These are phyloP conservation scores for Hydrozoanthus gracilis DNA, from an alignment of 92 coral and sea anemone genomes.

Conservation along the genomic window DNA sequence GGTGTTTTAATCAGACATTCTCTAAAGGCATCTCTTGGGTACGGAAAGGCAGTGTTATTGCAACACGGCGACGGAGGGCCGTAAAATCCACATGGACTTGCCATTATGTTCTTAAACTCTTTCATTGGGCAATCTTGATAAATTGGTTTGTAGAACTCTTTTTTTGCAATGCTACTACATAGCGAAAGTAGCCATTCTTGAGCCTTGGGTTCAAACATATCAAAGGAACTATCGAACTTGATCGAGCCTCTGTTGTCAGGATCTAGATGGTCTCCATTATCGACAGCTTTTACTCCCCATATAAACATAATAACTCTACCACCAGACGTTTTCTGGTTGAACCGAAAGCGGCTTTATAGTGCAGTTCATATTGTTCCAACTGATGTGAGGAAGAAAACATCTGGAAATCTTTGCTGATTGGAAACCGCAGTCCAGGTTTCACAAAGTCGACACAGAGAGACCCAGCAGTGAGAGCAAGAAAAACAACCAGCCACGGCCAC, in stretches of 20 bases:
- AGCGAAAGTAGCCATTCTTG: constrained; percentile 76
- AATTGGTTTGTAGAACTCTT: constrained; percentile 55
- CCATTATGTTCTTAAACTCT: background rate
- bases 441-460: constrained; percentile 78
- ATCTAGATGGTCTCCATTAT: constrained; percentile 85
- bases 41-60: constrained; percentile 67
- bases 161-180: constrained; percentile 62
- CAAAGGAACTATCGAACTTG: constrained; percentile 73
- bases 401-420: constrained; percentile 82
- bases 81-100: background rate
- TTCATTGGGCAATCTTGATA: constrained; percentile 57
- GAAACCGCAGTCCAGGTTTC: constrained; percentile 74
- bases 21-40: constrained; percentile 46
- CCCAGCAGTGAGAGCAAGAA: constrained; percentile 79
- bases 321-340: constrained; percentile 23
- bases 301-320: constrained; percentile 51
- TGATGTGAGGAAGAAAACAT: constrained; percentile 79
- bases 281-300: constrained; percentile 86
- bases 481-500: constrained; percentile 70
- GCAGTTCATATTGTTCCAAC: constrained; percentile 79
- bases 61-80: constrained; percentile 49
- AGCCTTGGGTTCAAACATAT: constrained; percentile 61
- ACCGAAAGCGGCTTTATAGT: constrained; percentile 78
- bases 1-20: constrained; percentile 31
- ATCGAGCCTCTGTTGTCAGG: constrained; percentile 84